Evolutionary conservation across 2,888 invertebrate genomes (phyloP), one percentile per base, ranked within the genome.

Genomic region (Serrognathus titanus): DNA sequence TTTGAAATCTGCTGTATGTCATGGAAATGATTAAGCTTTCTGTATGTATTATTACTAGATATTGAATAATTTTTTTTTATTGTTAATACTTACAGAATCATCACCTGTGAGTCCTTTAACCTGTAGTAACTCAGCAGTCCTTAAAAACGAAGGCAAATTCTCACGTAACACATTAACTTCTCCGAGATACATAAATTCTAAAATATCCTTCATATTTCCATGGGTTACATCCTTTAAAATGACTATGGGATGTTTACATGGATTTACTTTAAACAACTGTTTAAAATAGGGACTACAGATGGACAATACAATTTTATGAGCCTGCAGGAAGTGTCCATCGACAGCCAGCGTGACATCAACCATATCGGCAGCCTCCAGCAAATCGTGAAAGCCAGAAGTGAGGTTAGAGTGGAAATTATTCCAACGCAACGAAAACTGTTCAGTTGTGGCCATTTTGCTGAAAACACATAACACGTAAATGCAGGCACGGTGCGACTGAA

Each of bases 261-360:
- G 86, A 68, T 87, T 87, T 66, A 80, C 81, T 80, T 87, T 87
- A 74, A 89, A 89, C 66, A 89, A 80, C 74, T 87, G 84, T 75
- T 87, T 87, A 77, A 90, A 90, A 74, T 88, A 89, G 31, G 89
- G 88, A 72, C 89, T 89, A 79, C 89, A 89, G 48, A 90, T 87
- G 20, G 89, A 89, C 48, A 90, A 80, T 66, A 90, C 88, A 63
- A 90, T 81, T 75, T 89, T 89, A 76, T 90, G 90, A 12, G 90
- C 90, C 71, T 88, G 85, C 49, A 90, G 80, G 69, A 86, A 87
- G 72, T 86, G 85, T n/a, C 89, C 90, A 57, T 87, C 89, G 52
- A 88, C 88, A 54, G 89, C 88, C 64, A 90, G 77, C 35, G 90
- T 90, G 63, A 89, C 89, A 71, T 90, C 90, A 48, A 89, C 89